phyloP scores from a whole-genome alignment of 2,797 vertebrate genomes.

The Neosilurus hyrtlii region DNA sequence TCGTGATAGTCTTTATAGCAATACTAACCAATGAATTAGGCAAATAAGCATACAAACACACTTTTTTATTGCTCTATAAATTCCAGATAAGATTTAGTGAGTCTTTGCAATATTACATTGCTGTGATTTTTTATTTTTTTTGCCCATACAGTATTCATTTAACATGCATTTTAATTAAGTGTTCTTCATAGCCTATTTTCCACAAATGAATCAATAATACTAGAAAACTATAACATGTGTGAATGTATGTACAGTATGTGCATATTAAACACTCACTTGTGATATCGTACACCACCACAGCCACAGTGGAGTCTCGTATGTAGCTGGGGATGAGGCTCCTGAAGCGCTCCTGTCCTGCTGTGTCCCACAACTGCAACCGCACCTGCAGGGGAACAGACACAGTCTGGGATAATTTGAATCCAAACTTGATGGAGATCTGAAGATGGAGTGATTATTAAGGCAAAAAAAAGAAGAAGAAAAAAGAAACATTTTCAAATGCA shows the following conservation, averaged over 20 bases:
- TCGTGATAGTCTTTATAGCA: not conserved
- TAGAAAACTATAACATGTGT: not conserved
- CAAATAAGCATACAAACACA: not conserved
- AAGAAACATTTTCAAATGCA: not conserved
- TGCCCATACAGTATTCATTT: not conserved
- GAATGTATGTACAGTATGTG: not conserved
- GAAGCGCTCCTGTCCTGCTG: slow-evolving; percentile 87
- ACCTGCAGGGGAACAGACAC: slow-evolving; percentile 70
- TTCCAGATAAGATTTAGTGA: not conserved
- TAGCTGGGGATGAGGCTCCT: slow-evolving; percentile 91
- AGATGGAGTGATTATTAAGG: not conserved
- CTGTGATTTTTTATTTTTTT: not conserved
- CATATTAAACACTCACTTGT: slow-evolving; percentile 77
- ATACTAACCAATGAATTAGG: not conserved
- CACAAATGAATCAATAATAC: not conserved
- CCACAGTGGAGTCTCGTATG: slow-evolving; percentile 90
- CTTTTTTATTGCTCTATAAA: not conserved
- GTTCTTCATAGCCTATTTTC: not conserved
- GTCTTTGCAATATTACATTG: not conserved
- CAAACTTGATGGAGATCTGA: slow-evolving; percentile 14
- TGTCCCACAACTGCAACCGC: slow-evolving; percentile 92
- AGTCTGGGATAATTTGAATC: slow-evolving; percentile 33
- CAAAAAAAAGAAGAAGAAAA: no score
- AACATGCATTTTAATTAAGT: no score
- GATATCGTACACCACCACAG: slow-evolving; percentile 91